Conservation (phyloP, 2,888 invertebrate genomes). For the Acronicta alni region DNA sequence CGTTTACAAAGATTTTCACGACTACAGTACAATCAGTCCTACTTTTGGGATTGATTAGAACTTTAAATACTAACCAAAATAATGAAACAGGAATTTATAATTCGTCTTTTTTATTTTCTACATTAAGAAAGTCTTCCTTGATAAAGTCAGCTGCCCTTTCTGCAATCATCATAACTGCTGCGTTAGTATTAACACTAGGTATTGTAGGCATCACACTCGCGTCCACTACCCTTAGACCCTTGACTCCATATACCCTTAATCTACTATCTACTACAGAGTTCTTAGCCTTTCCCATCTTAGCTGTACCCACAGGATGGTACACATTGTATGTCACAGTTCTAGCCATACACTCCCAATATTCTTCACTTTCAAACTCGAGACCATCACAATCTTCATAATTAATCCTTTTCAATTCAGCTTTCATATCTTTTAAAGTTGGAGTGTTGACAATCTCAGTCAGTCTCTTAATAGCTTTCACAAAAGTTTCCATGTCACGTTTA, state of each 20-base stretch:
- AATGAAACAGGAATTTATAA: conserved; percentile 55
- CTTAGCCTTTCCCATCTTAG: conserved; percentile 76
- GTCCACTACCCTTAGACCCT: conserved; percentile 76
- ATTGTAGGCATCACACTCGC: conserved; percentile 85
- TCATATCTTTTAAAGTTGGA: conserved; percentile 69
- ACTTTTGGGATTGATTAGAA: no score
- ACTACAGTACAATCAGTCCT: no score
- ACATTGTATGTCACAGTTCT: conserved; percentile 80
- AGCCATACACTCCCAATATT: conserved; percentile 84
- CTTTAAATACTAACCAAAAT: not conserved
- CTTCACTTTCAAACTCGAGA: conserved; percentile 70
- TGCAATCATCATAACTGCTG: conserved; percentile 84
- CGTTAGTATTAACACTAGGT: conserved; percentile 81
- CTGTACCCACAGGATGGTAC: conserved; percentile 83
- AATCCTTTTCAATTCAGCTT: conserved; percentile 77
- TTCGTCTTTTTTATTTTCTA: conserved; percentile 66
- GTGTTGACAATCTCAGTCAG: conserved; percentile 75
- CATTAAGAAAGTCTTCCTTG: conserved; percentile 69
- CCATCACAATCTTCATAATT: conserved; percentile 74
- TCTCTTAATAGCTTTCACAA: conserved; percentile 73
- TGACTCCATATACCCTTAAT: conserved; percentile 72
- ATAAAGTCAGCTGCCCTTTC: conserved; percentile 83
- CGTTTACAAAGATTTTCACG: not conserved
- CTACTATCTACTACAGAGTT: conserved; percentile 77
- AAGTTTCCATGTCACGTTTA: conserved; percentile 73